These are phyloP conservation scores for Trinorchestia longiramus DNA, from an alignment of 1,140 invertebrate species.

Conservation along the genomic window DNA sequence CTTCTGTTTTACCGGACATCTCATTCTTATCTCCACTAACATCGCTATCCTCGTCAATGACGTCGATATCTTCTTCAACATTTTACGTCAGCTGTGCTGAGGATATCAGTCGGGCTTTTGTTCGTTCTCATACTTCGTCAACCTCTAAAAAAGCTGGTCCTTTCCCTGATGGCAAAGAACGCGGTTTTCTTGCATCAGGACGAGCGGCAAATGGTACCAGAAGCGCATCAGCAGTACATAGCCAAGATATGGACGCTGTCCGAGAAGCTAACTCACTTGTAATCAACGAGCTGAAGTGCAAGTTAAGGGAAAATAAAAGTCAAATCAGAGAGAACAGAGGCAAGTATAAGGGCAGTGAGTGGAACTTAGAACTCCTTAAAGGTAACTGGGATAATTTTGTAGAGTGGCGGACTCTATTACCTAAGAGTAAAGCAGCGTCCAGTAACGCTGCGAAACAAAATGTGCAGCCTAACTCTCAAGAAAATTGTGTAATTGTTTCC, in stretches of 20 bases:
- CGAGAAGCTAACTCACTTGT: slow-evolving; percentile 26
- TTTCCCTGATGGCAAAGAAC: not conserved
- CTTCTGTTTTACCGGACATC: slow-evolving; percentile 4
- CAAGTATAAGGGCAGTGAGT: slow-evolving; percentile 39
- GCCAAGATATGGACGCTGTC: not conserved
- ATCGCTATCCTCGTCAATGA: slow-evolving; percentile 30
- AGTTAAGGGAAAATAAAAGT: slow-evolving; percentile 44
- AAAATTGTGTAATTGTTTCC: not conserved
- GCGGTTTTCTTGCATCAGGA: not conserved
- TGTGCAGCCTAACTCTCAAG: too few relatives aligned
- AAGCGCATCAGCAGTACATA: not conserved
- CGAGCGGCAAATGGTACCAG: not conserved
- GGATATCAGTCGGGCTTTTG: not conserved
- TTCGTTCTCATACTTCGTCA: not conserved
- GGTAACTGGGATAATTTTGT: slow-evolving; percentile 47
- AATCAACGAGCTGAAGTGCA: slow-evolving; percentile 35
- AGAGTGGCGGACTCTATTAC: slow-evolving; percentile 42
- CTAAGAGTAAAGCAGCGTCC: not conserved
- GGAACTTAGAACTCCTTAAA: slow-evolving; percentile 26
- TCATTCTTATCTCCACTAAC: not conserved
- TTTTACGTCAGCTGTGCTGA: slow-evolving; percentile 45
- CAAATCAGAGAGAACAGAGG: slow-evolving; percentile 43
- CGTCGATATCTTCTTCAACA: slow-evolving; percentile 20
- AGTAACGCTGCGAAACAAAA: not conserved
- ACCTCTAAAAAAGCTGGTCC: not conserved